Conservation (phyloP, 1,140 invertebrate genomes). For the Diorhabda carinulata region DNA sequence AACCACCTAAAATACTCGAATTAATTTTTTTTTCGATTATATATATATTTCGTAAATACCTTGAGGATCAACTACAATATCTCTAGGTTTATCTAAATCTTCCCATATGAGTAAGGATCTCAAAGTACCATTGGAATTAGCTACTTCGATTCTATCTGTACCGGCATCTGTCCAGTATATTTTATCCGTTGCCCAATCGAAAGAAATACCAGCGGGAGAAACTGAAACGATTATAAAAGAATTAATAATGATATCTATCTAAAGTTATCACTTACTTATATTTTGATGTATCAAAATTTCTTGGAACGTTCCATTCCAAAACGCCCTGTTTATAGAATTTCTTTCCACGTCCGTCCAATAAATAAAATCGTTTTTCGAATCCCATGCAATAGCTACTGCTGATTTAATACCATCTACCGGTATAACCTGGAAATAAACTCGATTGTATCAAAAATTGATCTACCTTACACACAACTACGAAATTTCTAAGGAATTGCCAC, state of each 20-base stretch:
- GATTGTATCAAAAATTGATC: no score
- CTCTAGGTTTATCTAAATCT: conserved; percentile 75
- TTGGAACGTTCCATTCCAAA: conserved; percentile 73
- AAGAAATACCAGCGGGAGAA: conserved; percentile 69
- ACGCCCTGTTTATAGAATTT: conserved; percentile 74
- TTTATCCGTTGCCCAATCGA: conserved; percentile 83
- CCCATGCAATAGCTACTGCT: conserved; percentile 80
- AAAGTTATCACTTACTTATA: conserved; percentile 54
- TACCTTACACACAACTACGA: no score
- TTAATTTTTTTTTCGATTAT: not conserved
- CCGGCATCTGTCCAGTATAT: conserved; percentile 87
- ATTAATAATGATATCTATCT: not conserved
- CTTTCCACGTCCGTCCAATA: conserved; percentile 86
- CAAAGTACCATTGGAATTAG: conserved; percentile 72
- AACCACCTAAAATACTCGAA: conserved; percentile 53
- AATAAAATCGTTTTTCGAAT: conserved; percentile 71
- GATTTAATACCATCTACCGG: conserved; percentile 77
- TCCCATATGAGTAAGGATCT: conserved; percentile 74
- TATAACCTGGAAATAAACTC: conserved; percentile 54
- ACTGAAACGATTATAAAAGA: conserved; percentile 18
- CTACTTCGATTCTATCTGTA: conserved; percentile 77
- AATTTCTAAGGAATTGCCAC: no score
- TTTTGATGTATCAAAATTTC: conserved; percentile 63
- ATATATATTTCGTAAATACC: conserved; percentile 45
- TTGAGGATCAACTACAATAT: conserved; percentile 78